These are phyloP conservation scores for Meloidogyne exigua DNA, from an alignment of 1,140 invertebrate species.

Conservation along the genomic window DNA sequence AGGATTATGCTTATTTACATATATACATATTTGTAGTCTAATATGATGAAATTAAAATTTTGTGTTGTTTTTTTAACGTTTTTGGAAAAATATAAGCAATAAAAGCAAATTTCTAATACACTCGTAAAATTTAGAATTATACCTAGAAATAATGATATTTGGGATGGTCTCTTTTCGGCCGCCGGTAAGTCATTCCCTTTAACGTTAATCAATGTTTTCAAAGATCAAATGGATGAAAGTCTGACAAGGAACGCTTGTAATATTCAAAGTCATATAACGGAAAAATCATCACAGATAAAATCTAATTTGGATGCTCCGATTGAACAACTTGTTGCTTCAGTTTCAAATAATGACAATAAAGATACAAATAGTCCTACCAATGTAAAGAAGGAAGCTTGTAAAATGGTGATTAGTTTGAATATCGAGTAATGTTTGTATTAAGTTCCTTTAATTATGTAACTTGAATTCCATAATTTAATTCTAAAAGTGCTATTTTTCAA, in stretches of 20 bases:
- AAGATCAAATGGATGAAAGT: not conserved
- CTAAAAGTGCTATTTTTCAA: not conserved
- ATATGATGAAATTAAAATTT: no score
- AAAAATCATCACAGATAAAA: not conserved
- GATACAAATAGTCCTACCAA: not conserved
- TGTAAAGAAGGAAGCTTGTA: no score
- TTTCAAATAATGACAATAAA: not conserved
- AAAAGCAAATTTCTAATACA: not conserved
- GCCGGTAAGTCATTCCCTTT: not conserved
- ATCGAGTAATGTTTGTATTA: no score
- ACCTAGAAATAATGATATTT: not conserved
- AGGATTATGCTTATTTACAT: no score
- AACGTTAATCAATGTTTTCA: not conserved
- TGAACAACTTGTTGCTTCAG: not conserved
- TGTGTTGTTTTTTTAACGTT: no score
- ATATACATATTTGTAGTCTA: no score
- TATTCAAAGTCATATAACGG: not conserved
- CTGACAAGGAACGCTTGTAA: not conserved
- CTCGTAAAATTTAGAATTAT: not conserved
- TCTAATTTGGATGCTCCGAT: not conserved
- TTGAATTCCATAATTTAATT: no score
- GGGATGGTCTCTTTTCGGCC: not conserved
- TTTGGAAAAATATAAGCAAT: not conserved
- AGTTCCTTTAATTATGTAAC: no score
- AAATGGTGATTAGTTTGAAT: no score